Evolutionary conservation across 2,113 vertebrate species (phyloP), one percentile per base, ranked within the genome.

Genomic region (Vireo altiloquus): DNA sequence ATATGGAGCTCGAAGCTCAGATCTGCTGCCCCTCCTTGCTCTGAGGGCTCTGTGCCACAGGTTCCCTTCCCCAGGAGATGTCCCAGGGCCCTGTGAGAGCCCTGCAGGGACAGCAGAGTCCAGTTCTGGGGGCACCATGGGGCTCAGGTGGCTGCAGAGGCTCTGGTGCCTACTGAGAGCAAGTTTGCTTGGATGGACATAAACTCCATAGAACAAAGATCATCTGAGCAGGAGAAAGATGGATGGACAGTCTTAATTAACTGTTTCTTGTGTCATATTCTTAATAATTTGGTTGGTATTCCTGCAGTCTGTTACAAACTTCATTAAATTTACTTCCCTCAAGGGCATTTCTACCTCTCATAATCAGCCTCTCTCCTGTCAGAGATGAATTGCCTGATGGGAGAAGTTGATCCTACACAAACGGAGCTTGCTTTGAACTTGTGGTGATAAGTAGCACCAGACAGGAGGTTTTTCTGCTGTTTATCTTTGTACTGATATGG

Each of bases 311-410:
- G 87, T 96, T 97, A 94, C 89, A 93, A 97, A 97, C 96, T 95
- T 97, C 95, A 96, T 97, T 98, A 95, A 79, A 96, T 97, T 95
- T 94, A 69, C 90, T 89, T 90, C 89, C 95, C 96, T 94, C 77
- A 16, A 71, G 91, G 96, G 92, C 42, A 64, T 90, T 53, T 94
- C 91, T 94, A 24, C 74, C 88, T 85, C 94, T 30, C 42, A 21
- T 12, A 91, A 95, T 94, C 93, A 86, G 89, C 77, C 70, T 93
- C 30, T 9, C 60, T 90, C 82, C 87, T 96, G 95, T 90, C 94
- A 95, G 16, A 96, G 97, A 97, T 74, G 80, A 98, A 96, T 96
- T 85, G 85, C 60, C 90, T 69, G 64, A 85, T 81, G 81, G 80
- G 87, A 30, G 92, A 81, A 70, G 76, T 28, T 68, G 95, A 83